Evolutionary conservation across 2,113 vertebrate species (phyloP).

Genomic region (Cariama cristata): DNA sequence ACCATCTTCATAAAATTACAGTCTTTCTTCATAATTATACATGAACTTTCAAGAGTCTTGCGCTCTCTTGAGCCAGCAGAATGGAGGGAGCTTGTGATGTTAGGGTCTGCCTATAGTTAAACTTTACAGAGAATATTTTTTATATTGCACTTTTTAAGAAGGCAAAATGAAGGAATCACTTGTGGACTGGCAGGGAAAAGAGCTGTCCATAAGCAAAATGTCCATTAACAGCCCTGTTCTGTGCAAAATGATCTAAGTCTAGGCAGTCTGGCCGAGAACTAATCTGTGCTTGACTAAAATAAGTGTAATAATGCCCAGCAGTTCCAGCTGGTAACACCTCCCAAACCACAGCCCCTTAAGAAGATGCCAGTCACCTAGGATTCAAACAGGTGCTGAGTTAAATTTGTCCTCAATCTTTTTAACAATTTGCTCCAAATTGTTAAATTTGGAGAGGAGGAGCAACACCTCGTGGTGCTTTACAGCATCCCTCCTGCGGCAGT

Average conservation of each 20-base stretch:
- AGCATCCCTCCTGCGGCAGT: neutral
- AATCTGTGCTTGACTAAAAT: neutral
- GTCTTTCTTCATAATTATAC: neutral
- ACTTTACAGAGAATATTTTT: neutral
- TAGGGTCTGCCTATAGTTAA: neutral
- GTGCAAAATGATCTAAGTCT: neutral
- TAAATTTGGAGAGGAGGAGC: neutral
- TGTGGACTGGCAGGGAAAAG: neutral
- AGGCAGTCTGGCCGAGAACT: neutral
- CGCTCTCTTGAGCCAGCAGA: neutral
- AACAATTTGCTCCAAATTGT: neutral
- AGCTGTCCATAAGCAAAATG: neutral
- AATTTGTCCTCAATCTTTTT: constrained; percentile 19
- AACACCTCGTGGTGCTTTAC: neutral
- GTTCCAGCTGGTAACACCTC: neutral
- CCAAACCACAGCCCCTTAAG: neutral
- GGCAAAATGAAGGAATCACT: neutral
- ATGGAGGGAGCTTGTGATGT: neutral
- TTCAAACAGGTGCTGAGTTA: neutral
- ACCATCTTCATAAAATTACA: neutral
- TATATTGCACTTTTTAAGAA: neutral
- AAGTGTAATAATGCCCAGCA: neutral
- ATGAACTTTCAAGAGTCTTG: neutral
- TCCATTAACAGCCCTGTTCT: neutral
- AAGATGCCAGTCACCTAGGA: neutral